phyloP scores from a whole-genome alignment of 2,888 invertebrate species.

The Drosophila ustulata region DNA sequence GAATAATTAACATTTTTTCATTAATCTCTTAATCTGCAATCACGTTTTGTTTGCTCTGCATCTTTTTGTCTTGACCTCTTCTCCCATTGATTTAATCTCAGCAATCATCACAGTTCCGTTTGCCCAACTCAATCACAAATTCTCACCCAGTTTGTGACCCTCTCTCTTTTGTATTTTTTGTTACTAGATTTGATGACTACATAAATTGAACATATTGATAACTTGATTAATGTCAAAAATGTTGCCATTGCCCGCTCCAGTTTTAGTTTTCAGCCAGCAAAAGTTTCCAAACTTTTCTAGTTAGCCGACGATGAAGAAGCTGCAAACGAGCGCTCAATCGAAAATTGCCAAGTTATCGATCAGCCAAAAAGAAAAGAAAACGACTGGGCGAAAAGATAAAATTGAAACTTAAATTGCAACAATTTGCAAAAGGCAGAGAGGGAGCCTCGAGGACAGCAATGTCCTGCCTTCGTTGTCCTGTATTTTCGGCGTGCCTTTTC shows the following conservation, averaged over 20 bases:
- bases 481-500: constrained; percentile 63
- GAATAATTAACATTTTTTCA: constrained; percentile 17
- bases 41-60: constrained; percentile 2
- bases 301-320: constrained; percentile 51
- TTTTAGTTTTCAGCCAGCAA: not conserved
- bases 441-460: constrained; percentile 24
- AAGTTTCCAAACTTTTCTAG: constrained; percentile 60
- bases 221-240: constrained; percentile 61
- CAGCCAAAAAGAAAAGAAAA: not conserved
- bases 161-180: constrained; percentile 15
- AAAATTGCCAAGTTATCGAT: constrained; percentile 71
- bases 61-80: not conserved
- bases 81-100: constrained; percentile 10
- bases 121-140: constrained; percentile 32
- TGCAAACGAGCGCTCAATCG: constrained; percentile 31
- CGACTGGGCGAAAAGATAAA: constrained; percentile 1
- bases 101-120: constrained; percentile 43
- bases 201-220: constrained; percentile 50
- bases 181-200: constrained; percentile 33
- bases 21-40: constrained; percentile 6
- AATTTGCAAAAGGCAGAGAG: constrained; percentile 58
- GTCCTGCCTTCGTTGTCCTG: constrained; percentile 16
- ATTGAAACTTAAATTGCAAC: constrained; percentile 59
- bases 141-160: constrained; percentile 4
- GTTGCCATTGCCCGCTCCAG: constrained; percentile 12